These are phyloP conservation scores for Irena cyanogastra DNA, from an alignment of 2,113 vertebrate genomes.

Conservation along the genomic window DNA sequence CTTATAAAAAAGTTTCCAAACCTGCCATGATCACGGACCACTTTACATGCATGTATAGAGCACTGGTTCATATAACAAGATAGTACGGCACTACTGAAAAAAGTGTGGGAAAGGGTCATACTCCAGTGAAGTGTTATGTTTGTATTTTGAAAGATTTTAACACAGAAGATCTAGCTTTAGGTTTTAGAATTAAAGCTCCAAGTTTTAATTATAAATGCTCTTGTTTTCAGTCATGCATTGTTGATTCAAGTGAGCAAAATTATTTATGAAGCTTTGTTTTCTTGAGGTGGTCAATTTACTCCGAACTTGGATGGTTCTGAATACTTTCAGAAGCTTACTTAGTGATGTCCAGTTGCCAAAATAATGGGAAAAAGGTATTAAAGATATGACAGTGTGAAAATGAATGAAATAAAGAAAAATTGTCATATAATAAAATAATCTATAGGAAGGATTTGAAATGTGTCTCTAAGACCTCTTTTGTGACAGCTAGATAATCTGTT, in stretches of 20 bases:
- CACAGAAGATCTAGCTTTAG: neutral
- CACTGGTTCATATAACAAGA: neutral
- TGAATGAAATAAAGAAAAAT: neutral
- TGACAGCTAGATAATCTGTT: neutral
- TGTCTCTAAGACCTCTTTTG: neutral
- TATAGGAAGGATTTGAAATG: neutral
- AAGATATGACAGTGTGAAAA: neutral
- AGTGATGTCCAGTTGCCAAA: neutral
- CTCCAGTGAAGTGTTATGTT: neutral
- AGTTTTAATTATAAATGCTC: neutral
- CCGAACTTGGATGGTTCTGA: neutral
- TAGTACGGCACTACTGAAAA: neutral
- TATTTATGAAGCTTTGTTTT: neutral
- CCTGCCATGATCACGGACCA: neutral
- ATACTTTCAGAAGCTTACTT: neutral
- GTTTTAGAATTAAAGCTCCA: neutral
- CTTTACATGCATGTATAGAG: neutral
- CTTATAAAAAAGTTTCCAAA: neutral
- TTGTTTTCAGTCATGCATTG: neutral
- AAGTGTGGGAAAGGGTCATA: neutral
- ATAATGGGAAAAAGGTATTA: neutral
- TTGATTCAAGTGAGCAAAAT: neutral
- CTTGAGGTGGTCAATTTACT: neutral
- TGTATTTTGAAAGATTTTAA: neutral
- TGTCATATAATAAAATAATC: neutral